Base-by-base conservation (phyloP, 35 echinoderm and acorn worm genomes). In the Heliocidaris erythrogramma region DNA sequence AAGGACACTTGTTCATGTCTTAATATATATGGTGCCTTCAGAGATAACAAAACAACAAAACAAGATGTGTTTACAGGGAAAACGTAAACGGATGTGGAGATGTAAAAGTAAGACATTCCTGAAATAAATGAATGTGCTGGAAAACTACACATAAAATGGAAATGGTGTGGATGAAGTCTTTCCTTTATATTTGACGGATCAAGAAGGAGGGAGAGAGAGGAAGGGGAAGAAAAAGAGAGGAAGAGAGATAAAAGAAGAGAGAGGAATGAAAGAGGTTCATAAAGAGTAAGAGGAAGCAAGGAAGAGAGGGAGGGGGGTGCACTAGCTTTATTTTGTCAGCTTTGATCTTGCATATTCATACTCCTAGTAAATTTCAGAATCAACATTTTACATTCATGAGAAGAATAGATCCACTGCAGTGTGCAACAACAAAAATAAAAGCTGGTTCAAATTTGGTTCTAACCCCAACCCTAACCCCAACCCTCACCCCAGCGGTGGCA, bases 41-140 rank as follows among this genome's bases (percentile, higher is more conserved):
- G n/a, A 89, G 87, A 89, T 89, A n/a, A n/a, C n/a, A n/a, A n/a
- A n/a, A 89, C 32, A 89, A n/a, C n/a, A 42, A 78, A 78, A 78
- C 65, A 78, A 78, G 27, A 78, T 89, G 47, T 89, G 87, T 89
- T 89, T 89, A 89, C 87, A 89, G 31, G 31, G 47, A 89, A 48
- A 89, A 89, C 17, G 31, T 48, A 89, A 89, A 32, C 87, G 14
- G 32, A 89, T 89, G 87, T 89, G 87, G 87, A 89, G 14, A 89
- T 89, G 87, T 89, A n/a, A 31, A 42, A 89, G 24, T 89, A 48
- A 32, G 32, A 89, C 87, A 89, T 89, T 89, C 87, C 87, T 89
- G 87, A 89, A 89, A 89, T 89, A 89, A 89, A 89, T 89, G 87
- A 89, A 89, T 89, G 87, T 89, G 87, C 87, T 89, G 31, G 87